A percentile compares a stretch with the other conserved stretches of the same genome.
phyloP scores from a whole-genome alignment of 1,140 invertebrate species.

The Drosophila pruinosa region DNA sequence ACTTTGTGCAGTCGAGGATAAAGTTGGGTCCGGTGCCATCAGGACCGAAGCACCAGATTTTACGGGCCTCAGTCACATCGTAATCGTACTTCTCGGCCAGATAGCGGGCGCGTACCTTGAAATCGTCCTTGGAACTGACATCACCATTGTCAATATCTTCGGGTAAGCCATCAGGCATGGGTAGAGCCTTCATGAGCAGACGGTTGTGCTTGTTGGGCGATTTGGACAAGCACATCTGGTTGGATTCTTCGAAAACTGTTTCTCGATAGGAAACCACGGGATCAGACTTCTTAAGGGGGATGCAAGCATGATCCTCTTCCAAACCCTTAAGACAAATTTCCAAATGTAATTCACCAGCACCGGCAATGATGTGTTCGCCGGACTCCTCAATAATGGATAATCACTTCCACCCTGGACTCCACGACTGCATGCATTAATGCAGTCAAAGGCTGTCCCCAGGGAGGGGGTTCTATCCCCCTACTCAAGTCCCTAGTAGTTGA shows the following conservation, averaged over 20 bases:
- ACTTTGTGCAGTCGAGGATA: constrained; percentile 98
- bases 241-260: constrained; percentile 96
- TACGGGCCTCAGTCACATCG: constrained; percentile 98
- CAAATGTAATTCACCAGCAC: constrained; percentile 99
- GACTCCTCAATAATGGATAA: constrained; percentile 99
- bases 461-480: no score
- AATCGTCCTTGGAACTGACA: constrained; percentile 97
- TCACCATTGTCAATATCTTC: constrained; percentile 99
- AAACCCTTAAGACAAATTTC: constrained; percentile 99
- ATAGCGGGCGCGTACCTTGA: constrained; percentile 97
- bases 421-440: no score
- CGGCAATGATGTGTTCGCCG: constrained; percentile 99
- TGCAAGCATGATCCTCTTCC: constrained; percentile 99
- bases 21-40: constrained; percentile 99
- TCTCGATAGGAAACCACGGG: constrained; percentile 99
- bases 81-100: constrained; percentile 98
- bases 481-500: no score
- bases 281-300: constrained; percentile 99
- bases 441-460: no score
- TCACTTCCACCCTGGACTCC: no score
- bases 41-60: constrained; percentile 99
- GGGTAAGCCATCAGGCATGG: constrained; percentile 97
- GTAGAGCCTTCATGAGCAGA: constrained; percentile 97
- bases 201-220: constrained; percentile 99
- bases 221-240: constrained; percentile 98